These are phyloP conservation scores for Pseudopipra pipra DNA, from an alignment of 2,113 vertebrate species.

Conservation along the genomic window DNA sequence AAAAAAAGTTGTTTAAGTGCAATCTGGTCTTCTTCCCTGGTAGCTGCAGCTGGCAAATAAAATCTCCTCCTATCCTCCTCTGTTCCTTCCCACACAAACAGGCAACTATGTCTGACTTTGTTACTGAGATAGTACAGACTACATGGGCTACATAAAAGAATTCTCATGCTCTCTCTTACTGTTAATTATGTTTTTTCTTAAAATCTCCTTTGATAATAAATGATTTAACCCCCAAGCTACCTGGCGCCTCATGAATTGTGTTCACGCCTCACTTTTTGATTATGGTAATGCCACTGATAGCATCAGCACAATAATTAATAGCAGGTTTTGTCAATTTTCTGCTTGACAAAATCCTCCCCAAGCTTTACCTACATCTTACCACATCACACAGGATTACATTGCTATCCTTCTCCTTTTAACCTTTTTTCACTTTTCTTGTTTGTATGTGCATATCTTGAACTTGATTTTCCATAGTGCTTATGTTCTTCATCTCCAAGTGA, in stretches of 20 bases:
- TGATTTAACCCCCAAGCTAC: slow-evolving; percentile 54
- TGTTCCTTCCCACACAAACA: neutral
- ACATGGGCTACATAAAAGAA: neutral
- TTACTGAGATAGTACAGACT: neutral
- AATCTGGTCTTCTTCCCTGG: neutral
- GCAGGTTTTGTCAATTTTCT: slow-evolving; percentile 73
- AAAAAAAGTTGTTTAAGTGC: neutral
- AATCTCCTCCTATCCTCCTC: neutral
- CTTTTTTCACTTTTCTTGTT: slow-evolving; percentile 6
- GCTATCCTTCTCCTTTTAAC: slow-evolving; percentile 40
- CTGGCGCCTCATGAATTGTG: neutral
- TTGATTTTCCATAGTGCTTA: neutral
- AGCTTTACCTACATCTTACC: slow-evolving; percentile 63
- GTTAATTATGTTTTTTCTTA: slow-evolving; percentile 35
- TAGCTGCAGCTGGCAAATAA: neutral
- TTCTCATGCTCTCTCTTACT: neutral
- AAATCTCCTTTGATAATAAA: slow-evolving; percentile 45
- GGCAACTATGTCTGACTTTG: neutral
- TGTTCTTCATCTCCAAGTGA: neutral
- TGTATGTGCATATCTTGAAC: neutral
- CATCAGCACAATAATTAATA: slow-evolving; percentile 71
- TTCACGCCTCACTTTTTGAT: slow-evolving; percentile 62
- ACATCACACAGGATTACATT: slow-evolving; percentile 40
- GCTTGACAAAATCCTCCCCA: slow-evolving; percentile 59
- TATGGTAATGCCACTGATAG: slow-evolving; percentile 65